Evolutionary conservation across 1,140 invertebrate species (phyloP), one percentile per base, ranked within the genome.

Genomic region (Drosophila arizonae): DNA sequence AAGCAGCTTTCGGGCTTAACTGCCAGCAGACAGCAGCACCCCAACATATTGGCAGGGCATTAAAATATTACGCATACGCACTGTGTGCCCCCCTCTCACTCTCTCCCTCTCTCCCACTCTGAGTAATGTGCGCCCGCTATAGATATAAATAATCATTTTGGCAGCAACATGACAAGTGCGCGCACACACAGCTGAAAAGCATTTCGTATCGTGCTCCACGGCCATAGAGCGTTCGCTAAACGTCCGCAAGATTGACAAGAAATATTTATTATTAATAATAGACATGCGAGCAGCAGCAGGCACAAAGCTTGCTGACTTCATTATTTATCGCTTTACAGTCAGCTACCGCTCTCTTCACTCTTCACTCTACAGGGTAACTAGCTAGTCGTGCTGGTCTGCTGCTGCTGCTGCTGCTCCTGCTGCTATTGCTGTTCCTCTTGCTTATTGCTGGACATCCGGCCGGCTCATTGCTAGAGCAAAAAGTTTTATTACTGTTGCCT

Each of bases 201-300:
- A 56, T 63, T 4, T 11, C 5, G 61, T 86, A 62, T 82, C 82
- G 81, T 86, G 81, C 71, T 72, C 67, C 36, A 69, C 28, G 55
- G 75, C 66, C 76, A 86, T 86, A 79, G 55, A 76, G 72, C 78
- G 1, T 86, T 1, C 8, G 33, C 33, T 86, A 87, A 87, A 77
- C 69, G 79, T 54, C 79, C 55, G 51, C 46, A 62, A 68, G 84
- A 86, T 87, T 86, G 82, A 87, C 78, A 86, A 86, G 82, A 88
- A 87, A 77, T 87, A 87, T 87, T 82, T 87, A 87, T 87, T 87
- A 87, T 87, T 88, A 87, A 88, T 87, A 84, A 88, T 88, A 88
- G 88, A 87, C 84, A 87, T 87, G 84, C 84, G 72, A 33, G 28
- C 28, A 87, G 79, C 73, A 36, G 33, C 33, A 36, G 33, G 33